Conservation (phyloP, 2,888 invertebrate genomes). For the Caenorhabditis parvicauda region DNA sequence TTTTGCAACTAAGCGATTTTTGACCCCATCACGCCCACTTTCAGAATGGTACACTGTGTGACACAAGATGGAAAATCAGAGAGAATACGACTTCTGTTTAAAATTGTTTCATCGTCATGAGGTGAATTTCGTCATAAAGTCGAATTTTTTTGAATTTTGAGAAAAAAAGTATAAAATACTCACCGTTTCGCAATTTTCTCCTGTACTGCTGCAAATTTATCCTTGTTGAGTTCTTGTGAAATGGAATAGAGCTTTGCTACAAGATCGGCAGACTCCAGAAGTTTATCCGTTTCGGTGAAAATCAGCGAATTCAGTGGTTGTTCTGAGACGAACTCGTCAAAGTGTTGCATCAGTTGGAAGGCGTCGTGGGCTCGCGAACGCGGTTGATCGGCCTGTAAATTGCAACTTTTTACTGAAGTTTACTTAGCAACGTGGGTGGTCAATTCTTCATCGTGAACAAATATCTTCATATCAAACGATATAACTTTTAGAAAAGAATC, state of each 20-base stretch:
- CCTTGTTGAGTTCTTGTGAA: conserved; percentile 75
- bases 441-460: too few relatives aligned
- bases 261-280: conserved; percentile 92
- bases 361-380: conserved; percentile 90
- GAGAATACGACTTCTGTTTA: too few relatives aligned
- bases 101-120: too few relatives aligned
- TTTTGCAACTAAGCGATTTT: too few relatives aligned
- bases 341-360: conserved; percentile 83
- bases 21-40: too few relatives aligned
- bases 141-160: too few relatives aligned
- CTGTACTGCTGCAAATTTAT: conserved; percentile 57
- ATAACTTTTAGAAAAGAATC: neutral
- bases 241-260: conserved; percentile 93
- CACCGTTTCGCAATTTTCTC: conserved; percentile 52
- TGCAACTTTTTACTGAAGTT: neutral
- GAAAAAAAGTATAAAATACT: too few relatives aligned
- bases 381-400: conserved; percentile 33
- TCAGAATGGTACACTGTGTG: neutral
- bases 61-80: neutral
- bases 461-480: neutral
- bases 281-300: conserved; percentile 79
- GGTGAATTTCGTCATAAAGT: too few relatives aligned
- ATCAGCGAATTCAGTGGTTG: conserved; percentile 81
- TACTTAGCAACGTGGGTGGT: too few relatives aligned
- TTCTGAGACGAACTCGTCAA: conserved; percentile 84